These are phyloP conservation scores for Trypoxylus dichotomus DNA, from an alignment of 1,140 invertebrate genomes.

Conservation along the genomic window DNA sequence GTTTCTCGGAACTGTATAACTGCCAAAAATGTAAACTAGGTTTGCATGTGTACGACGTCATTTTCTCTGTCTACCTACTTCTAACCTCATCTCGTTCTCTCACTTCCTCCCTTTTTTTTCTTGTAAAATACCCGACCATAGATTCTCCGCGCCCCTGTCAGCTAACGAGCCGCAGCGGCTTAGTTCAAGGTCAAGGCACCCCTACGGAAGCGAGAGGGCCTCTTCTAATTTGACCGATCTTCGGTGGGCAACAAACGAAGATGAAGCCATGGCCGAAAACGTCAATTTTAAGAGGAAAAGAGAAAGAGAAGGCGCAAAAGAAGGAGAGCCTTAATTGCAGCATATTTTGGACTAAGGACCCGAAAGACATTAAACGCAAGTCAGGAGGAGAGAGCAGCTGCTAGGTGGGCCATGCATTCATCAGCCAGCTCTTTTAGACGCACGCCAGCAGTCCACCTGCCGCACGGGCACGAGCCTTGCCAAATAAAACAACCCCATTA, in stretches of 20 bases:
- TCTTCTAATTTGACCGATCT: constrained; percentile 12
- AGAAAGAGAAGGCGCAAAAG: not conserved
- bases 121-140: constrained; percentile 11
- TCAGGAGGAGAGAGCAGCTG: constrained; percentile 28
- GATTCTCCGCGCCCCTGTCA: constrained; percentile 24
- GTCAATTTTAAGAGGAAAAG: not conserved
- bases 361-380: constrained; percentile 24
- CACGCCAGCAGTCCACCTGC: constrained; percentile 29
- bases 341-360: constrained; percentile 25
- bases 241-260: not conserved
- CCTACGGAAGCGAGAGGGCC: not conserved
- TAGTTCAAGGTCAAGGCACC: constrained; percentile 28
- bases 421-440: constrained; percentile 26
- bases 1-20: constrained; percentile 26
- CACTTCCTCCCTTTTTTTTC: not conserved
- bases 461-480: constrained; percentile 29
- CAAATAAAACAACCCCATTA: constrained; percentile 30
- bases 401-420: constrained; percentile 24
- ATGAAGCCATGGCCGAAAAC: not conserved
- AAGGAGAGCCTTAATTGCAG: constrained; percentile 20
- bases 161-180: constrained; percentile 24
- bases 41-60: not conserved
- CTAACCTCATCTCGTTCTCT: not conserved
- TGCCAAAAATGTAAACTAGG: constrained; percentile 27
- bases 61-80: not conserved